These are phyloP conservation scores for Sinocyclocheilus maitianheensis DNA, from an alignment of 2,113 vertebrate species.

Conservation along the genomic window DNA sequence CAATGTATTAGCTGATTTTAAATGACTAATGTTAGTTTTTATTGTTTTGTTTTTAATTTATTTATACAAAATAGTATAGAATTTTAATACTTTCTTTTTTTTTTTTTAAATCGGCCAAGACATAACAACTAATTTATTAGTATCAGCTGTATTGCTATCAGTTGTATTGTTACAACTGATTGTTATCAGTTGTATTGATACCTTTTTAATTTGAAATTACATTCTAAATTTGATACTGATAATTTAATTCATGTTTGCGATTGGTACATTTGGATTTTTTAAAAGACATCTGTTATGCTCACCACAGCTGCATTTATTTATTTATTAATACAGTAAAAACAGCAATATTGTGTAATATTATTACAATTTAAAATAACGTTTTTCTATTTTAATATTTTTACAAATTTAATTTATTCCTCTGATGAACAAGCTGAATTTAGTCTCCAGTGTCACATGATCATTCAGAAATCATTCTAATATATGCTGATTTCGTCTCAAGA, in stretches of 20 bases:
- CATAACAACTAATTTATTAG: neutral
- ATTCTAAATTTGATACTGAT: neutral
- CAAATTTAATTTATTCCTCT: neutral
- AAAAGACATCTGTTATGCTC: too few species aligned
- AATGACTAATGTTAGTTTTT: neutral
- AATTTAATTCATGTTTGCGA: neutral
- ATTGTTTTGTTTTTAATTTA: neutral
- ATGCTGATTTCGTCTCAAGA: neutral
- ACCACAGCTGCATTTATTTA: too few species aligned
- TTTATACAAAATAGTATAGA: neutral
- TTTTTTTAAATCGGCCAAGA: neutral
- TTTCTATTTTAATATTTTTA: neutral
- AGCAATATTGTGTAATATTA: too few species aligned
- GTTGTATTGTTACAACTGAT: too few species aligned
- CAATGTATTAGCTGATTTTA: neutral
- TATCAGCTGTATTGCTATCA: neutral
- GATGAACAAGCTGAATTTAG: neutral
- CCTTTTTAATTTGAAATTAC: neutral
- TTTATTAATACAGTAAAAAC: too few species aligned
- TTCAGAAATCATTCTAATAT: neutral
- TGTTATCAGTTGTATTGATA: neutral
- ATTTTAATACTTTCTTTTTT: neutral
- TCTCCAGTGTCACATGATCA: neutral
- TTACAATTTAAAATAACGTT: neutral
- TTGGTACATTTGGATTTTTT: too few species aligned